Base-by-base conservation (phyloP, 2,888 invertebrate genomes). In the Automeris io region DNA sequence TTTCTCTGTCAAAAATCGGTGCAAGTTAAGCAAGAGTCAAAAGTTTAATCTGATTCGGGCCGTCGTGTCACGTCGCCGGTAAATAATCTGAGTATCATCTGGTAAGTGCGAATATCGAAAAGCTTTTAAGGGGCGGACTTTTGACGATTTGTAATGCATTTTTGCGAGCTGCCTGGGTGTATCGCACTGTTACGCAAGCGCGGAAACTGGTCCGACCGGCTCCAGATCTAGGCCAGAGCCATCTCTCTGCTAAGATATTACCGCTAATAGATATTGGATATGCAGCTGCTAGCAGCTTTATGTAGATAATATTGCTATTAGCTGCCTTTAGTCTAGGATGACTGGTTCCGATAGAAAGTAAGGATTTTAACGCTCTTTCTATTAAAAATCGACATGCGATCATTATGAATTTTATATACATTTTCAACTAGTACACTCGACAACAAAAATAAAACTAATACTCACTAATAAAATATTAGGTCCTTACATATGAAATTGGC, bases 181-280 rank as follows among this genome's bases (percentile, higher is more conserved):
- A 47, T 54, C 55, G 52, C 58, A 58, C 47, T 59, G 69, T 85
- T 85, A 78, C 79, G 83, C 75, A 83, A 85, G 73, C 68, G 70
- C 51, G 52, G 68, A 29, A 81, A 85, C 83, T 78, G 78, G 83
- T 80, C 57, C 61, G 57, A 85, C 86, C 83, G 82, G 86, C 74
- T 73, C 45, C 61, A 57, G 69, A 85, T 70, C 80, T 83, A 81
- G 85, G 85, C 71, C 85, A 85, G 76, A 77, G 65, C 66, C 82
- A 83, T 85, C 81, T 79, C 78, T 70, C 70, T 56, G 64, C 70
- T 73, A 73, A 77, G 64, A 75, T 80, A 79, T 76, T 72, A 72
- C 77, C 68, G 69, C 76, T 80, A 81, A 82, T 85, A 85, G 80
- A 83, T 81, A 78, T 72, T 75, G 69, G 70, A 65, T 69, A 54